Conservation (phyloP, 2,888 invertebrate species). For the Pterostichus madidus region DNA sequence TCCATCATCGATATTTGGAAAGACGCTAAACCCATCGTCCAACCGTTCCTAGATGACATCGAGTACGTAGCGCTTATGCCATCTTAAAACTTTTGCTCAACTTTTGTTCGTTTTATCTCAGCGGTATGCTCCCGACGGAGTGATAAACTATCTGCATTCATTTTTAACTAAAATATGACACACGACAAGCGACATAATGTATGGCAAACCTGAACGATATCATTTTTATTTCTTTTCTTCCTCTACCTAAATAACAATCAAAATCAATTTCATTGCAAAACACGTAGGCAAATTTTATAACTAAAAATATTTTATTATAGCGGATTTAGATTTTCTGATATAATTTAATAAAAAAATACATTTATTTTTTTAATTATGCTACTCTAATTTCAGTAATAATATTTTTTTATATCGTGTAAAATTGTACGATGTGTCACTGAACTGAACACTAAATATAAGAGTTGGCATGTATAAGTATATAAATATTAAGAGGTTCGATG, state of each 20-base stretch:
- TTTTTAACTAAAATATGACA: slow-evolving; percentile 61
- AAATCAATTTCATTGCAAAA: not conserved
- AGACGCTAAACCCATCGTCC: slow-evolving; percentile 85
- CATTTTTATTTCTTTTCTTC: slow-evolving; percentile 10
- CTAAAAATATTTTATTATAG: no score
- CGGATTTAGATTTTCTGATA: no score
- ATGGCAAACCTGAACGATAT: slow-evolving; percentile 8
- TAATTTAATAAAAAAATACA: no score
- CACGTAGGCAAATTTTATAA: no score
- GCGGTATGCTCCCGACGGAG: slow-evolving; percentile 43
- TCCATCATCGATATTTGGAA: slow-evolving; percentile 86
- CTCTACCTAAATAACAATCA: slow-evolving; percentile 3
- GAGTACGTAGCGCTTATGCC: slow-evolving; percentile 75
- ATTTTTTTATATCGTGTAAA: no score
- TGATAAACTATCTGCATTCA: slow-evolving; percentile 57
- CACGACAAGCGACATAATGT: slow-evolving; percentile 46
- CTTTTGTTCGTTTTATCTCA: slow-evolving; percentile 29
- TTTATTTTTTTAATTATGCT: no score
- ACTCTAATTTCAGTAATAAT: no score
- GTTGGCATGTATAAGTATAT: no score
- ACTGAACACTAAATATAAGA: no score
- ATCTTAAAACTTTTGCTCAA: slow-evolving; percentile 54
- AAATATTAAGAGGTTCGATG: no score
- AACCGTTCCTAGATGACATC: slow-evolving; percentile 86
- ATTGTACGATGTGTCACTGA: no score